Conservation (phyloP, 2,797 vertebrate species). For the Eulemur albifrons region DNA sequence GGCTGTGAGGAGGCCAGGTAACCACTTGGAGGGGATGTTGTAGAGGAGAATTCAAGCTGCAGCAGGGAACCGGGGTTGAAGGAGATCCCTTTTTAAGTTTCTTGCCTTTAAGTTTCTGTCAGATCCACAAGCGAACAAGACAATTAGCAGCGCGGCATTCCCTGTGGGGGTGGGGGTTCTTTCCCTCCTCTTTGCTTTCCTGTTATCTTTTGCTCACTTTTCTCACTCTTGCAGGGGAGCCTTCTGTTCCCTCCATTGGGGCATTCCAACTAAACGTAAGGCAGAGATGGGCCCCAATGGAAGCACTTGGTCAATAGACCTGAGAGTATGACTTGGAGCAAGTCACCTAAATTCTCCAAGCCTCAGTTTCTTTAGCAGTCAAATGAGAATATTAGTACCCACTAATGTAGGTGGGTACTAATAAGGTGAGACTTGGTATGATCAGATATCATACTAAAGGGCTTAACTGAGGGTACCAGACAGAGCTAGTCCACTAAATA, state of each 20-base stretch:
- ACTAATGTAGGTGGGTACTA: background rate
- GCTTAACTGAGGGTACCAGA: background rate
- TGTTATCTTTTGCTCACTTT: background rate
- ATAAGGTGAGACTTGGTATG: background rate
- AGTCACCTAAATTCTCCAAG: background rate
- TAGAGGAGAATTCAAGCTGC: conserved; percentile 32
- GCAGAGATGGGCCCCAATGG: background rate
- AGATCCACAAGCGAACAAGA: background rate
- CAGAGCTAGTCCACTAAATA: background rate
- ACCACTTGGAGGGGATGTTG: conserved; percentile 73
- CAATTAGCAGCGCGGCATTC: background rate
- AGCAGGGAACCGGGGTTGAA: background rate
- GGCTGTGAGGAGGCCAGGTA: conserved; percentile 13
- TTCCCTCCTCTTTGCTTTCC: background rate
- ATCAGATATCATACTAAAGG: background rate
- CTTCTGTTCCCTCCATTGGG: background rate
- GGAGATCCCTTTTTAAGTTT: background rate
- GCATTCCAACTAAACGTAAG: background rate
- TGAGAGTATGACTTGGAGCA: background rate
- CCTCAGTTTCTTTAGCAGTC: background rate
- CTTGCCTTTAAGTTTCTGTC: background rate
- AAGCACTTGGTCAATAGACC: background rate
- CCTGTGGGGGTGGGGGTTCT: background rate
- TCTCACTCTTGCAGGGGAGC: background rate
- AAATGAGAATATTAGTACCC: background rate